Conservation (phyloP, 2,797 vertebrate genomes). For the Lagothrix lagotricha region DNA sequence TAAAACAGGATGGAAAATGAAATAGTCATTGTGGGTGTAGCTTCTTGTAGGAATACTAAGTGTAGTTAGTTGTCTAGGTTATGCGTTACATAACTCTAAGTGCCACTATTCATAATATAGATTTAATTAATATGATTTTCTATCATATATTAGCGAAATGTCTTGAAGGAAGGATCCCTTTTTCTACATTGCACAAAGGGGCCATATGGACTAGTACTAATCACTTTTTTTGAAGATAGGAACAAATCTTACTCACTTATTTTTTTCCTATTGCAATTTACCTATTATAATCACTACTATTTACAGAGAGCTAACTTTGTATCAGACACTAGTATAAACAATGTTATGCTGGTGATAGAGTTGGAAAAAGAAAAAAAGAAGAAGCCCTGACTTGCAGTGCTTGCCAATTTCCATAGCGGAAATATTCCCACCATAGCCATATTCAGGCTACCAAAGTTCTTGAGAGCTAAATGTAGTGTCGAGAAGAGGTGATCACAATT, state of each 20-base stretch:
- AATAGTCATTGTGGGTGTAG: fast-evolving
- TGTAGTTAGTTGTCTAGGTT: neutral
- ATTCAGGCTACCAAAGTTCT: neutral
- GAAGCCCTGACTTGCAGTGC: neutral
- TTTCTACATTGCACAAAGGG: neutral
- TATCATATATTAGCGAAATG: neutral
- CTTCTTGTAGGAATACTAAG: neutral
- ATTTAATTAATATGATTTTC: neutral
- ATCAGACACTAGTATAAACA: neutral
- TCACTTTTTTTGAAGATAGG: neutral
- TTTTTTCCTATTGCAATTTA: neutral
- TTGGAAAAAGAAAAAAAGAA: neutral
- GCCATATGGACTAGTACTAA: neutral
- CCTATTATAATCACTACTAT: neutral
- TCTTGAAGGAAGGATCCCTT: neutral
- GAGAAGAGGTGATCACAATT: neutral
- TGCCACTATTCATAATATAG: neutral
- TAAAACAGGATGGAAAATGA: neutral
- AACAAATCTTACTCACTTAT: neutral
- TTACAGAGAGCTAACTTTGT: neutral
- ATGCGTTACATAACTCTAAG: neutral
- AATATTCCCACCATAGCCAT: neutral
- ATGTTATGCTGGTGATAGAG: neutral
- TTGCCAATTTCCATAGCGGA: neutral
- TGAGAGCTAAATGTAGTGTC: neutral